These are phyloP conservation scores for Podargus strigoides DNA, from an alignment of 2,797 vertebrate species.

Conservation along the genomic window DNA sequence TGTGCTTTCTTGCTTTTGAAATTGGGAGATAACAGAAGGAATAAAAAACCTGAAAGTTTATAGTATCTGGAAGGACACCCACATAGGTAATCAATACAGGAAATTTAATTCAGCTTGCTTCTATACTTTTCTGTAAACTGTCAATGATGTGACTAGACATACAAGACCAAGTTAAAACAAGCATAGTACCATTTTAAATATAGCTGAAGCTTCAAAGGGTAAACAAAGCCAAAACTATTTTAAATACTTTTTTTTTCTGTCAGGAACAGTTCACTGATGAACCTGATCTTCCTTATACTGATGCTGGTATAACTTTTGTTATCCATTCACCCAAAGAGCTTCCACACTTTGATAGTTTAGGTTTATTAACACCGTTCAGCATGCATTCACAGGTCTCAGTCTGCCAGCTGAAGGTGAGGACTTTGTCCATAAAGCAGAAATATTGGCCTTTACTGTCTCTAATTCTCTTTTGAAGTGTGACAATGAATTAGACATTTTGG, in stretches of 20 bases:
- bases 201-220: background rate
- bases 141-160: background rate
- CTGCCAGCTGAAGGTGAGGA: slow-evolving; percentile 71
- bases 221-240: background rate
- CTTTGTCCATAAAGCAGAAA: background rate
- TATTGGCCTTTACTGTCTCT: background rate
- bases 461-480: background rate
- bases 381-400: slow-evolving; percentile 67
- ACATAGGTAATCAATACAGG: background rate
- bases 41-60: background rate
- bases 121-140: background rate
- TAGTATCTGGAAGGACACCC: background rate
- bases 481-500: background rate
- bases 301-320: slow-evolving; percentile 74
- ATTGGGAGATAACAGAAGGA: background rate
- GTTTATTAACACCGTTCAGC: slow-evolving; percentile 67
- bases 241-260: background rate
- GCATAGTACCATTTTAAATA: background rate
- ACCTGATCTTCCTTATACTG: slow-evolving; percentile 65
- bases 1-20: background rate
- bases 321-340: slow-evolving; percentile 71
- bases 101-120: background rate
- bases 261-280: slow-evolving; percentile 75
- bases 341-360: slow-evolving; percentile 73
- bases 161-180: background rate